A percentile compares a stretch with the other conserved stretches of the same genome.
Conservation (phyloP, 2,888 invertebrate species). For the Caenorhabditis wallacei region DNA sequence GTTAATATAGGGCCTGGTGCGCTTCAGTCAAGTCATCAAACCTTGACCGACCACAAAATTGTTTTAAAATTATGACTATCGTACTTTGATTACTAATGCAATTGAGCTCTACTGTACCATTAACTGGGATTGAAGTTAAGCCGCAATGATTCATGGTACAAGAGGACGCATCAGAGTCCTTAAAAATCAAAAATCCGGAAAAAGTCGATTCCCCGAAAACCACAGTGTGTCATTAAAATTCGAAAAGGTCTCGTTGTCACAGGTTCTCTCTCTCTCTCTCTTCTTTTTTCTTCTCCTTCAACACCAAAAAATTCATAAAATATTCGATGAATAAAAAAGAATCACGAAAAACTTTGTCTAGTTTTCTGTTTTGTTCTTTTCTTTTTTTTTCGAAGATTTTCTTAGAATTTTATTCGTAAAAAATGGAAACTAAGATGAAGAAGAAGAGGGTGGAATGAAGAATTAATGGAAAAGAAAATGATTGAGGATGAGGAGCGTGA, state of each 20-base stretch:
- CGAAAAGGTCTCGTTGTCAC: slow-evolving; percentile 14
- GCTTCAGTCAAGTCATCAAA: no score
- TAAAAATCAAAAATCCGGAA: no score
- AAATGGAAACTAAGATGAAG: background rate
- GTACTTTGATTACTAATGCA: no score
- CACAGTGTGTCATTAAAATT: slow-evolving; percentile 8
- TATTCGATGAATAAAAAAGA: slow-evolving; percentile 55
- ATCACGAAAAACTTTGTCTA: slow-evolving; percentile 31
- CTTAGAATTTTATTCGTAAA: background rate
- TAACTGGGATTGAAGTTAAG: no score
- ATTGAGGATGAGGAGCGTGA: background rate
- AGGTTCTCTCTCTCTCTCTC: no score
- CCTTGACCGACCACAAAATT: no score
- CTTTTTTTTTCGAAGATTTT: background rate
- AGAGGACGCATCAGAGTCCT: no score
- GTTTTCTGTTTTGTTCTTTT: no score
- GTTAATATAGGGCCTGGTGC: no score
- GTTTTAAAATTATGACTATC: no score
- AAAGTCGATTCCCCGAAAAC: background rate
- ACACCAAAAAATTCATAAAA: slow-evolving; percentile 32
- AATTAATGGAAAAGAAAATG: slow-evolving; percentile 16
- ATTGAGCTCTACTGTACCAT: no score
- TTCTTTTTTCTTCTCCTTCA: background rate
- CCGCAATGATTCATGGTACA: no score
- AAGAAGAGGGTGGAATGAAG: background rate